These are phyloP conservation scores for Scaptomyza flava DNA, from an alignment of 2,888 invertebrate species.

Conservation along the genomic window DNA sequence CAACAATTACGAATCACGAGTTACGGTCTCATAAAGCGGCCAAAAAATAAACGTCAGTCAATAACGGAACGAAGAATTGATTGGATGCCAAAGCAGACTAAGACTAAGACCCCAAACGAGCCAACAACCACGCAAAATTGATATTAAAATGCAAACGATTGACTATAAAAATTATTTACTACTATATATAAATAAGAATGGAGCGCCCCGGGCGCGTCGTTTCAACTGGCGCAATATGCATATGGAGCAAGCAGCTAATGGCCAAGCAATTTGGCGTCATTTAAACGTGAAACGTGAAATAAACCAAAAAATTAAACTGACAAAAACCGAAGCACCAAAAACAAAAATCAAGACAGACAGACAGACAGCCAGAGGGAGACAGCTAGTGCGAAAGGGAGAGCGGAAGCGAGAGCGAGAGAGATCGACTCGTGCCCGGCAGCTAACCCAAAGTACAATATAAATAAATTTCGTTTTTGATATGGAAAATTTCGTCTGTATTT, in stretches of 20 bases:
- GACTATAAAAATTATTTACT: conserved; percentile 70
- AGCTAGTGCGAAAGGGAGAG: background rate
- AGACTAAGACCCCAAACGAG: conserved; percentile 16
- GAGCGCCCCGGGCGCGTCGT: conserved; percentile 27
- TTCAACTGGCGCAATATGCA: conserved; percentile 49
- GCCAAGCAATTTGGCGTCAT: conserved; percentile 74
- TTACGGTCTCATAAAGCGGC: conserved; percentile 78
- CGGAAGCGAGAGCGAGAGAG: background rate
- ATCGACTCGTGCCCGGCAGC: conserved; percentile 60
- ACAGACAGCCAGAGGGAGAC: conserved; percentile 13
- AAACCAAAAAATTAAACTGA: conserved; percentile 74
- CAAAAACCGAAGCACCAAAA: conserved; percentile 39
- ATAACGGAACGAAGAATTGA: conserved; percentile 52
- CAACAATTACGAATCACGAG: conserved; percentile 71
- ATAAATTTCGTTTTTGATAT: conserved; percentile 65
- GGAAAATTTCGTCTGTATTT: conserved; percentile 23
- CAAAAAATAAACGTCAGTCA: conserved; percentile 76
- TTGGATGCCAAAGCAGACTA: conserved; percentile 39
- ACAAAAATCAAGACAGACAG: conserved; percentile 9
- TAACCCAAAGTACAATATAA: conserved; percentile 60
- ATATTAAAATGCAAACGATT: conserved; percentile 77
- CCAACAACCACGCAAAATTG: conserved; percentile 57
- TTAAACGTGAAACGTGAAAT: conserved; percentile 68
- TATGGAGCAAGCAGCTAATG: conserved; percentile 65
- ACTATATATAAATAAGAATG: conserved; percentile 53